Base-by-base conservation (phyloP, 2,113 vertebrate species). In the Euleptes europaea region DNA sequence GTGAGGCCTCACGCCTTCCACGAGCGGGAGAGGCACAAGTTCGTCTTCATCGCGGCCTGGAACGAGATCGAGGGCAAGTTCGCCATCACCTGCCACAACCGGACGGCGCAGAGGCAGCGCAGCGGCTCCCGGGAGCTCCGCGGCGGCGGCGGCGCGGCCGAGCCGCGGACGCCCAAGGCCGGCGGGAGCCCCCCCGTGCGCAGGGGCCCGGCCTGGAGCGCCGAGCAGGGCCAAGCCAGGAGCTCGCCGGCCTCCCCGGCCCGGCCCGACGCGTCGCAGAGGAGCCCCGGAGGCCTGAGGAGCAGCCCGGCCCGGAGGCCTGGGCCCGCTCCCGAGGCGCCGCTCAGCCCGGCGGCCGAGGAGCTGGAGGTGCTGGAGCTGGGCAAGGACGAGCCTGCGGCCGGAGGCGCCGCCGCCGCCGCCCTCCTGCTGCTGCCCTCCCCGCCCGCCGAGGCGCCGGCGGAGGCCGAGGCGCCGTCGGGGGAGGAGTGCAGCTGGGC, bases 31-130 rank as follows among this genome's bases (percentile, higher is more conserved):
- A 96, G 97, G 83, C 98, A 98, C 90, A 99, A 99, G 91, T 99
- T 99, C 74, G 97, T 96, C 26, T 99, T 99, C n/a, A 99, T 99
- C 78, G 98, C 98, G 94, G 98, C 98, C 92, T 99, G 98, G 98
- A 99, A 99, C 88, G 98, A 99, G 92, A 94, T 99, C 60, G 98
- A 99, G 84, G 98, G 97, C 92, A 99, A 98, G 97, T 98, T 99
- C 93, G 98, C 98, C 95, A 97, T 99, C 95, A 98, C 98, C 92
- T 99, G 98, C 95, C 98, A 99, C 93, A 97, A 99, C 96, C 96
- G 98, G 90, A 99, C 98, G 44, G 97, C 97, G 3, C 98, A 99
- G 95, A 95, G 97, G 83, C 96, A 96, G 93, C 95, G 97, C 89
- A 97, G 95, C 90, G 94, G 96, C n/a, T 95, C 96, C n/a, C 95